These are phyloP conservation scores for Eupsilia transversa DNA, from an alignment of 2,888 invertebrate species.

Conservation along the genomic window DNA sequence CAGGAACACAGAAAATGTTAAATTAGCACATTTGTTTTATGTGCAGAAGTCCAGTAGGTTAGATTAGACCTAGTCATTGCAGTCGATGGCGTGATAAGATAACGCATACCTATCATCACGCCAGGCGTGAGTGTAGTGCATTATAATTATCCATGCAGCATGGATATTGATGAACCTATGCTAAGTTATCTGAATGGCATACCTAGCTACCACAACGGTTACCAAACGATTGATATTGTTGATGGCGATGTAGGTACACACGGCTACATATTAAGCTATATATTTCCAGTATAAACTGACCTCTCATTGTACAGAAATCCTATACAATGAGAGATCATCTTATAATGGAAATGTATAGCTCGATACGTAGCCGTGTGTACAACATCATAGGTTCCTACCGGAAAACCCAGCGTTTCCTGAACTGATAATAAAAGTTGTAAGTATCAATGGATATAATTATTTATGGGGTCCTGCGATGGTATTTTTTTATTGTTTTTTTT, in stretches of 20 bases:
- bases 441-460: neutral
- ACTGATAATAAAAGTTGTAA: neutral
- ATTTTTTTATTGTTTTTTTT: too few relatives aligned
- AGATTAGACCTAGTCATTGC: neutral
- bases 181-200: neutral
- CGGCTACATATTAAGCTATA: too few relatives aligned
- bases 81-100: neutral
- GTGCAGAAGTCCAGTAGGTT: neutral
- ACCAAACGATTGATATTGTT: neutral
- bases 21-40: neutral
- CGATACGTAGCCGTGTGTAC: too few relatives aligned
- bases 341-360: too few relatives aligned
- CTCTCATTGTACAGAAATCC: too few relatives aligned
- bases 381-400: neutral
- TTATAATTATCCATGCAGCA: too few relatives aligned
- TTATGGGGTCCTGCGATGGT: neutral
- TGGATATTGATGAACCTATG: neutral
- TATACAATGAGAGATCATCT: too few relatives aligned
- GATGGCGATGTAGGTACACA: too few relatives aligned
- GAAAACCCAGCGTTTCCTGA: constrained; percentile 4
- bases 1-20: neutral
- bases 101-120: constrained; percentile 3
- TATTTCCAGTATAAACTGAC: too few relatives aligned
- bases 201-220: too few relatives aligned
- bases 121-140: too few relatives aligned